Conservation (phyloP, 2,888 invertebrate species). For the Sphaeridia pumilis region DNA sequence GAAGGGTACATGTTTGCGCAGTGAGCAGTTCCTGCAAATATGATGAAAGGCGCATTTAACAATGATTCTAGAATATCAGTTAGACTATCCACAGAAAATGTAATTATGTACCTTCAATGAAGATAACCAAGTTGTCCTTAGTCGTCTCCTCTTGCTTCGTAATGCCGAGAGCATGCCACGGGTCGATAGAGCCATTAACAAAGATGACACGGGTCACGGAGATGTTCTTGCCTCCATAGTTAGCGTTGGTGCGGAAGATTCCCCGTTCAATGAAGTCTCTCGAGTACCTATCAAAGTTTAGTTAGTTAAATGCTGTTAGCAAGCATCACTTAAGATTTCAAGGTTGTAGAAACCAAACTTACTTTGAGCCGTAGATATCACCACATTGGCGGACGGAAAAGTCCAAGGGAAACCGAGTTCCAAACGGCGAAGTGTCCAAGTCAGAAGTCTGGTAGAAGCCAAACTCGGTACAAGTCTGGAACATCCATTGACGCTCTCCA, state of each 20-base stretch:
- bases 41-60: no score
- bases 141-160: constrained; percentile 37
- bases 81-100: no score
- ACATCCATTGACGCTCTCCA: constrained; percentile 41
- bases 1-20: constrained; percentile 71
- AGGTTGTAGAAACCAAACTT: no score
- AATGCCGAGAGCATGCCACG: constrained; percentile 44
- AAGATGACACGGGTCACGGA: constrained; percentile 41
- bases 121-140: constrained; percentile 40
- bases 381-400: constrained; percentile 70
- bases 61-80: no score
- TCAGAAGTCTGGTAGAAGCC: constrained; percentile 88
- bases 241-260: constrained; percentile 42
- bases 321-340: neutral
- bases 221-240: constrained; percentile 41
- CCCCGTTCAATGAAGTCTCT: constrained; percentile 37
- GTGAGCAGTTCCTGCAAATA: constrained; percentile 81
- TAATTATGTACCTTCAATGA: constrained; percentile 41
- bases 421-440: constrained; percentile 50
- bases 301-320: neutral
- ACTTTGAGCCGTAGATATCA: constrained; percentile 59
- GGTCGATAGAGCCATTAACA: constrained; percentile 43
- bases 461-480: constrained; percentile 77
- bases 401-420: constrained; percentile 58
- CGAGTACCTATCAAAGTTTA: constrained; percentile 38